Evolutionary conservation across 2,797 vertebrate genomes (phyloP).

Genomic region (Pampus argenteus): DNA sequence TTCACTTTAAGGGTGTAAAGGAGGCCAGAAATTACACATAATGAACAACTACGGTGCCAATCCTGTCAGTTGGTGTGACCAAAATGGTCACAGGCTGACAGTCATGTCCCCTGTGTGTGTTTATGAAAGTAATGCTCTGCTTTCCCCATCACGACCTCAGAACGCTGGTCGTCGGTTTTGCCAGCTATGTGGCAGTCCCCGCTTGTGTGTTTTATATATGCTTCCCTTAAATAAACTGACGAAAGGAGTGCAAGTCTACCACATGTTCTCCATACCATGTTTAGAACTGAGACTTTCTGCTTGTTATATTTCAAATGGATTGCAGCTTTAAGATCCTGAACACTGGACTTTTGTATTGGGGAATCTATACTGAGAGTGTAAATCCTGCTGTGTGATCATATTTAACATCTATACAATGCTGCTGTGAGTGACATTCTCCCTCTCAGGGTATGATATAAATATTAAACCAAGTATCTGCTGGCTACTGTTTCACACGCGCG

Average conservation of each 20-base stretch:
- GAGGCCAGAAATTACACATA: conserved; percentile 85
- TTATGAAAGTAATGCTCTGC: conserved; percentile 79
- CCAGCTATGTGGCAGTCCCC: conserved; percentile 77
- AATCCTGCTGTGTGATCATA: conserved; percentile 54
- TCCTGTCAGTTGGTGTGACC: conserved; percentile 82
- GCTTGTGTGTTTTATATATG: conserved; percentile 80
- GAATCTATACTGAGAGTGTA: conserved; percentile 56
- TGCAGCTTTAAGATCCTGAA: conserved; percentile 47
- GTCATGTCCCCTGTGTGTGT: conserved; percentile 79
- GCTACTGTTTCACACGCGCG: conserved; percentile 63
- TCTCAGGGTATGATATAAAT: conserved; percentile 49
- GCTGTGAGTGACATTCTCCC: conserved; percentile 28
- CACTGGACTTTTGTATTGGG: conserved; percentile 46
- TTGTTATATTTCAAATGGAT: conserved; percentile 59
- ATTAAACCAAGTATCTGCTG: conserved; percentile 55
- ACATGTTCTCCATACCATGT: conserved; percentile 75
- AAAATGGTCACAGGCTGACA: conserved; percentile 82
- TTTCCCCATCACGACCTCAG: conserved; percentile 81
- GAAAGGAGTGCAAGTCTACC: conserved; percentile 68
- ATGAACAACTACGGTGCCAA: conserved; percentile 84
- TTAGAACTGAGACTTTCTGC: conserved; percentile 60
- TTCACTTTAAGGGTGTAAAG: conserved; percentile 82
- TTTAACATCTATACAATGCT: conserved; percentile 54
- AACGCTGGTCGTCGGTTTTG: conserved; percentile 76
- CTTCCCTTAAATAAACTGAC: conserved; percentile 85